phyloP scores from a whole-genome alignment of 1,140 invertebrate genomes.

The Mylabris phalerata region DNA sequence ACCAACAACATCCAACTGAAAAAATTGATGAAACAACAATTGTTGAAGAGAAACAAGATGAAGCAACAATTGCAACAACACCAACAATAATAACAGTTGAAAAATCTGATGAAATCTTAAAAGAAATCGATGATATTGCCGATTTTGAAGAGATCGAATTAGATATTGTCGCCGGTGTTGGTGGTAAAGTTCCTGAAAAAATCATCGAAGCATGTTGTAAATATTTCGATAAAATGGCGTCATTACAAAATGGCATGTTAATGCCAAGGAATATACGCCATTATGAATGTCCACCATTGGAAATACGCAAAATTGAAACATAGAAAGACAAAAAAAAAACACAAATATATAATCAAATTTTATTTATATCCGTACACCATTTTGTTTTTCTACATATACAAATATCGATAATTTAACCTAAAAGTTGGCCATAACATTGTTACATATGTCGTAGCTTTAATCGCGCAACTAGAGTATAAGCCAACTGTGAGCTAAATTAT shows the following conservation, averaged over 20 bases:
- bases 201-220: slow-evolving; percentile 44
- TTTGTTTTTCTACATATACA: too few species aligned
- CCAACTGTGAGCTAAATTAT: too few species aligned
- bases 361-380: too few species aligned
- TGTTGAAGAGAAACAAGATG: not conserved
- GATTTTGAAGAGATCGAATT: slow-evolving; percentile 37
- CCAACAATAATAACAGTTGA: not conserved
- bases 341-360: too few species aligned
- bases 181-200: slow-evolving; percentile 43
- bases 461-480: too few species aligned
- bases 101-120: not conserved
- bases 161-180: slow-evolving; percentile 51
- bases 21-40: not conserved
- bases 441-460: too few species aligned
- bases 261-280: slow-evolving; percentile 56
- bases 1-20: slow-evolving; percentile 27
- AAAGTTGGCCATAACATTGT: too few species aligned
- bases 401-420: too few species aligned
- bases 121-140: slow-evolving; percentile 2
- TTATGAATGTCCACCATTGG: slow-evolving; percentile 52
- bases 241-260: slow-evolving; percentile 48
- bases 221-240: slow-evolving; percentile 46
- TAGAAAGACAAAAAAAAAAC: too few species aligned
- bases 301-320: slow-evolving; percentile 23
- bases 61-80: not conserved